Base-by-base conservation (phyloP, 2,113 vertebrate species). In the Heloderma charlesbogerti region DNA sequence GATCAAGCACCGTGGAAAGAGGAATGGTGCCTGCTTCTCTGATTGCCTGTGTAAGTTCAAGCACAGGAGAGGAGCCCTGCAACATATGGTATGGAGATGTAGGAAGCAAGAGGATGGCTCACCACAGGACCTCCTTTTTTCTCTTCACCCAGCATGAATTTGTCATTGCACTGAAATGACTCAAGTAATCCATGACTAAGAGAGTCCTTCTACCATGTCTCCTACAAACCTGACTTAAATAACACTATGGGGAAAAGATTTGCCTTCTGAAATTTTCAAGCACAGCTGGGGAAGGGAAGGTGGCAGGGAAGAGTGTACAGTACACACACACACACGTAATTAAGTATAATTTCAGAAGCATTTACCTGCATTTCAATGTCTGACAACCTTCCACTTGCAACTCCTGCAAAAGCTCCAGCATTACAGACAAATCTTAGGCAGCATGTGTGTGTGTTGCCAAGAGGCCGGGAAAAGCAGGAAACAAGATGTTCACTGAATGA, bases 271-370 rank as follows among this genome's bases (percentile, higher is more conserved):
- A 94, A 81, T 85, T 72, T 91, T 82, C 71, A 90, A 92, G 92
- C 88, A 92, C 69, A 83, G 92, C 83, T 88, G 90, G 90, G 91
- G 77, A 94, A 87, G 66, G 29, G 57, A 92, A 95, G 87, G 94
- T 75, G 93, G 89, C 81, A 94, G 87, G 91, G 92, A 96, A 92
- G 0, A 22, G 84, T 93, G 67, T 90, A 86, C 84, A 91, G 92
- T 85, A 79, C 63, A 94, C 81, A 92, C 92, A 93, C 3, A 77
- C 72, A 91, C 83, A 88, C 91, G 75, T 89, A 94, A 97, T 95
- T 92, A 96, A 94, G 75, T 81, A 89, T 84, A 93, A 92, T 94
- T 96, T 96, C 92, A 94, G 92, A 95, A 95, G 86, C 84, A 84
- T 89, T 95, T 93, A 89, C 92, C 94, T 96, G 93, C 75, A 86